Conservation (phyloP, 2,113 vertebrate species). For the Cottus gobio region DNA sequence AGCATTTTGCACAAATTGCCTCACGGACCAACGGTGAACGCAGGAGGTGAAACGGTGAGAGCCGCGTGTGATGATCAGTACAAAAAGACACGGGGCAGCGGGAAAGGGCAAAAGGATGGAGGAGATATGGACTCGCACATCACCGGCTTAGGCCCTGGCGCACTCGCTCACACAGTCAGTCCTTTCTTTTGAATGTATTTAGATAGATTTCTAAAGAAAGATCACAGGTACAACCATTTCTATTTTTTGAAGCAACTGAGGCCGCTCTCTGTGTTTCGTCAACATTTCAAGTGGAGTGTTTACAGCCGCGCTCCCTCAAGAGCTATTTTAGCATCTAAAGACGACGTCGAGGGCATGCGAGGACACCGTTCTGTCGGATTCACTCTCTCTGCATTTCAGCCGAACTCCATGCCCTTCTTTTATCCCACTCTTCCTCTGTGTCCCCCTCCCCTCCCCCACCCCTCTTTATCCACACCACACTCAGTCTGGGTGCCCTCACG, state of each 20-base stretch:
- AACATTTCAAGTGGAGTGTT: background rate
- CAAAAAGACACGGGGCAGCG: background rate
- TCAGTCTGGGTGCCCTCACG: constrained; percentile 63
- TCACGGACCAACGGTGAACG: background rate
- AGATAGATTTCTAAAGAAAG: background rate
- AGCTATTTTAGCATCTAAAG: constrained; percentile 12
- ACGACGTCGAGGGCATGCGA: constrained; percentile 46
- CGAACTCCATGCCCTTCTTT: constrained; percentile 37
- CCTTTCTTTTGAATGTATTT: background rate
- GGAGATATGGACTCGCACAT: background rate
- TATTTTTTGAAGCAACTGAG: background rate
- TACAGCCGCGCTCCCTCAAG: background rate
- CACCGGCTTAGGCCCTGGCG: background rate
- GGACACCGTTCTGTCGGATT: constrained; percentile 36
- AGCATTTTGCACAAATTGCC: background rate
- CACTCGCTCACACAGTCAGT: background rate
- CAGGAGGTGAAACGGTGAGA: too few relatives aligned
- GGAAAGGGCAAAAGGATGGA: background rate
- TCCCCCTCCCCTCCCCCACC: constrained; percentile 4
- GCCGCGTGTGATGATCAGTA: background rate
- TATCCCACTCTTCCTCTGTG: constrained; percentile 31
- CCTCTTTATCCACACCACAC: constrained; percentile 42
- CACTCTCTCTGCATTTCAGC: constrained; percentile 12
- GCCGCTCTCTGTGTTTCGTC: background rate
- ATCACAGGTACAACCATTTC: background rate